Conservation (phyloP, 2,113 vertebrate species). For the Gasterosteus nipponicus region DNA sequence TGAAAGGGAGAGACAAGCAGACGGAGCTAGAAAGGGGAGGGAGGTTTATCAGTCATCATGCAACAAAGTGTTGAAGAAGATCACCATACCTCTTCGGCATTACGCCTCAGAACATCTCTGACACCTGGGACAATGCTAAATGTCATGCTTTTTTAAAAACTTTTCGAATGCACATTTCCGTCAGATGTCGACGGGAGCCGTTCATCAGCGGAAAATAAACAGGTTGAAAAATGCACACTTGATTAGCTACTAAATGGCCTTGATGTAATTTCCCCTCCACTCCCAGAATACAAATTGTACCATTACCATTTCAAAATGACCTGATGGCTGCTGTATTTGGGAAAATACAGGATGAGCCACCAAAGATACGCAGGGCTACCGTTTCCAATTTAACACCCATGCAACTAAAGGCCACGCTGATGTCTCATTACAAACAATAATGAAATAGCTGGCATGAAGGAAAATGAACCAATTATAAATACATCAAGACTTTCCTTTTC, state of each 20-base stretch:
- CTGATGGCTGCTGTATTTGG: conserved; percentile 36
- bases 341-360: conserved; percentile 32
- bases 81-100: conserved; percentile 54
- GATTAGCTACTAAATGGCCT: conserved; percentile 45
- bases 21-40: conserved; percentile 9
- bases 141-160: conserved; percentile 15
- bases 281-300: conserved; percentile 59
- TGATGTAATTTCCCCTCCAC: conserved; percentile 33
- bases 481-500: conserved; percentile 25
- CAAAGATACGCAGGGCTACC: conserved; percentile 10
- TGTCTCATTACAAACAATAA: conserved; percentile 60
- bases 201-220: conserved; percentile 39
- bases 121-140: conserved; percentile 41
- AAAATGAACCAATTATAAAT: conserved; percentile 69
- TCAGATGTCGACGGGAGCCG: conserved; percentile 2
- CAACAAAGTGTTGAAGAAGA: conserved; percentile 42
- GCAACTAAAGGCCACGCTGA: conserved; percentile 50
- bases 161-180: conserved; percentile 14
- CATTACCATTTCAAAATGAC: conserved; percentile 50
- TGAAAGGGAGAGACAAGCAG: conserved; percentile 11
- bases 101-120: conserved; percentile 26
- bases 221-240: conserved; percentile 29
- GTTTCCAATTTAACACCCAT: conserved; percentile 52
- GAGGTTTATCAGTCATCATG: conserved; percentile 33
- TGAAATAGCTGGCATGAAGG: conserved; percentile 61